phyloP scores from a whole-genome alignment of 64 coral and sea anemone species.

The Pocillopora verrucosa region DNA sequence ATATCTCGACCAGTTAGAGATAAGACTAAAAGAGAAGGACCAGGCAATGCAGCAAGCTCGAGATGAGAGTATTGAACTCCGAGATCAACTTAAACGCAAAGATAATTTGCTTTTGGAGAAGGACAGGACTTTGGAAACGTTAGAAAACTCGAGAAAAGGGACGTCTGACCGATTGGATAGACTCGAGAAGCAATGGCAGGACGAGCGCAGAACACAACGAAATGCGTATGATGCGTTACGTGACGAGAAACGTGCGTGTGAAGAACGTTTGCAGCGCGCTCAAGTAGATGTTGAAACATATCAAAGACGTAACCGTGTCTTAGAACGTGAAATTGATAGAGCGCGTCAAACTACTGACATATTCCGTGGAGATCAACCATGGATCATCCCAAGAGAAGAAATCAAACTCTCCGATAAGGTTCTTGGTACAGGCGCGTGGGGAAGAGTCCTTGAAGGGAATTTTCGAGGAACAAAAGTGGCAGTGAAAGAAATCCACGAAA shows the following conservation, averaged over 20 bases:
- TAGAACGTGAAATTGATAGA: conserved; percentile 65
- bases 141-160: conserved; percentile 38
- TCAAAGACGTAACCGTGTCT: conserved; percentile 50
- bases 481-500: conserved; percentile 84
- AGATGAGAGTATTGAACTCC: conserved; percentile 37
- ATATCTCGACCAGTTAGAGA: conserved; percentile 42
- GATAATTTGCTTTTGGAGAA: conserved; percentile 51
- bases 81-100: conserved; percentile 50
- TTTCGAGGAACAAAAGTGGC: conserved; percentile 83
- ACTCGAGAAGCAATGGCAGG: conserved; percentile 35
- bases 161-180: neutral
- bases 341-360: conserved; percentile 48
- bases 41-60: conserved; percentile 2
- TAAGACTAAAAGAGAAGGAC: conserved; percentile 39
- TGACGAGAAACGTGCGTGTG: conserved; percentile 48
- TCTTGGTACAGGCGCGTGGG: conserved; percentile 87
- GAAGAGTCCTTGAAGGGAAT: conserved; percentile 73
- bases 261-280: conserved; percentile 43
- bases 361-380: conserved; percentile 71
- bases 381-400: conserved; percentile 73
- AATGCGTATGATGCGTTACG: conserved; percentile 36
- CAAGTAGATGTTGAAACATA: conserved; percentile 42
- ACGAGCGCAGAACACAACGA: conserved; percentile 22
- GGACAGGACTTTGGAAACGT: conserved; percentile 43
- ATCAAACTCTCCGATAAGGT: conserved; percentile 64